Percentiles rank a stretch among this genome's conserved stretches.
Evolutionary conservation across 2,888 invertebrate species (phyloP).

Genomic region (Drosophila anomelani): DNA sequence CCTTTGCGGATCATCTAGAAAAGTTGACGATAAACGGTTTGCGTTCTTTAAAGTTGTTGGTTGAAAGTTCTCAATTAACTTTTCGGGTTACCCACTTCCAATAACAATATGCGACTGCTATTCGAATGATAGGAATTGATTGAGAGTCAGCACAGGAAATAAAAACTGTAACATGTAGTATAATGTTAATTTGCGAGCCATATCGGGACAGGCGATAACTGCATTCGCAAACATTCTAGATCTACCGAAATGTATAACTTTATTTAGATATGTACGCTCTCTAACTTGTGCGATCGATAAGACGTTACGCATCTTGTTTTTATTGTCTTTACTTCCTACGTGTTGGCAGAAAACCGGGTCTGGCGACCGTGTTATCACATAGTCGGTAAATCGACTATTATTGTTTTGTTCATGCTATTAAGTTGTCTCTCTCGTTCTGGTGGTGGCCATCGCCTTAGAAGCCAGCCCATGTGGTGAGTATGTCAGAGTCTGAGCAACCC

Average conservation of each 20-base stretch:
- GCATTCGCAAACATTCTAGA: neutral
- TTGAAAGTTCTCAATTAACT: neutral
- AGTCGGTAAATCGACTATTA: constrained; percentile 3
- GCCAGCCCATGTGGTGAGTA: constrained; percentile 82
- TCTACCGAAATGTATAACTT: too few species aligned
- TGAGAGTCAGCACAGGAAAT: neutral
- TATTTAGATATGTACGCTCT: too few species aligned
- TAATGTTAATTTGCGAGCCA: neutral
- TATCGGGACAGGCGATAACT: neutral
- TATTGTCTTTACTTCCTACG: neutral
- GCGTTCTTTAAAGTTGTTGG: too few species aligned
- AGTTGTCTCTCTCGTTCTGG: constrained; percentile 63
- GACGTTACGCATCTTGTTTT: neutral
- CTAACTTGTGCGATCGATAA: too few species aligned
- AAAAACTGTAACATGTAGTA: neutral
- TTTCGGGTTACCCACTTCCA: neutral
- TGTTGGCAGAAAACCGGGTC: neutral
- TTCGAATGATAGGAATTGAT: neutral
- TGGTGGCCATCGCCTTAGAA: constrained; percentile 67
- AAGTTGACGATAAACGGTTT: neutral
- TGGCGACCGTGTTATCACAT: neutral
- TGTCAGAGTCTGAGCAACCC: constrained; percentile 3
- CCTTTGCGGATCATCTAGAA: neutral
- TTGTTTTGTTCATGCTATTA: constrained; percentile 39
- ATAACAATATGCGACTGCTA: neutral